Evolutionary conservation across 1,140 invertebrate genomes (phyloP).

Genomic region (Papilio glaucus): DNA sequence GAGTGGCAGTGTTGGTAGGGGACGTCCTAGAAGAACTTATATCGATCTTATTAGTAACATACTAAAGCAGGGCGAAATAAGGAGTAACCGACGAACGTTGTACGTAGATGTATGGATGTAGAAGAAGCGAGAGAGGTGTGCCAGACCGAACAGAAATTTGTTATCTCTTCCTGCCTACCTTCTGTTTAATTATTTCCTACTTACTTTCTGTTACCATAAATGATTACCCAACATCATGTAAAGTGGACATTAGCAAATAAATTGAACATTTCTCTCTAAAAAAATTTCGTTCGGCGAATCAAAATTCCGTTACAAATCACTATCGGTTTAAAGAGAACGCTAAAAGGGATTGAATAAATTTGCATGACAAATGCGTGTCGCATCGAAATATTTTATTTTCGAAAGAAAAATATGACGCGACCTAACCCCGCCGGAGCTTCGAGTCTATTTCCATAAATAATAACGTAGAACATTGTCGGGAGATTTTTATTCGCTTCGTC

Average conservation of each 20-base stretch:
- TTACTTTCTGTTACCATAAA: background rate
- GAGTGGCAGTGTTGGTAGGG: no score
- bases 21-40: no score
- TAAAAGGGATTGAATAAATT: slow-evolving; percentile 67
- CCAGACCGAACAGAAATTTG: no score
- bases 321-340: slow-evolving; percentile 63
- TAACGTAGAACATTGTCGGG: slow-evolving; percentile 59
- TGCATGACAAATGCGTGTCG: slow-evolving; percentile 60
- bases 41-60: no score
- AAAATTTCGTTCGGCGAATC: slow-evolving; percentile 48
- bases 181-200: no score
- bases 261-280: slow-evolving; percentile 13
- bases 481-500: slow-evolving; percentile 61
- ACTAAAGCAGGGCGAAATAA: no score
- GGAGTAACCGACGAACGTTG: no score
- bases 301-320: slow-evolving; percentile 62
- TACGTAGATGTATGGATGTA: no score
- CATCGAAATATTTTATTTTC: slow-evolving; percentile 58
- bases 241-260: slow-evolving; percentile 4
- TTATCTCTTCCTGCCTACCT: no score
- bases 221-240: background rate
- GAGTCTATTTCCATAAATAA: slow-evolving; percentile 70
- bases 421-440: slow-evolving; percentile 55
- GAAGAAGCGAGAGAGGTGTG: no score
- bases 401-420: slow-evolving; percentile 66